A percentile compares a stretch with the other conserved stretches of the same genome.
Conservation (phyloP, 2,797 vertebrate genomes). For the Carapus acus region DNA sequence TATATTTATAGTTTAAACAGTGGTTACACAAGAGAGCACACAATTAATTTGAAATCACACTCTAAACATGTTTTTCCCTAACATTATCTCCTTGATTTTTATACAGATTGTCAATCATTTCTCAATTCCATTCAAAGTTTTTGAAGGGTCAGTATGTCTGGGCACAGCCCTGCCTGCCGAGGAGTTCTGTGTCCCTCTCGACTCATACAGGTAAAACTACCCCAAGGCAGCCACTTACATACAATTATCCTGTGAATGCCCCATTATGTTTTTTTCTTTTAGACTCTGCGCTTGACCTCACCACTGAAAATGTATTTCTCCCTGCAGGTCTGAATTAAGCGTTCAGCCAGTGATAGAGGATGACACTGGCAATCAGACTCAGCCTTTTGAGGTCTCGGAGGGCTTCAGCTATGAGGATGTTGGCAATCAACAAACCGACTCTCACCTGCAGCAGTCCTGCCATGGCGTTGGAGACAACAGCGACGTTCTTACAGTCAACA, state of each 20-base stretch:
- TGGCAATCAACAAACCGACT: conserved; percentile 67
- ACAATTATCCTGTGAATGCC: no score
- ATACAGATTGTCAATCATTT: conserved; percentile 92
- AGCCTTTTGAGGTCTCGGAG: conserved; percentile 74
- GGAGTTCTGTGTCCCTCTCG: conserved; percentile 90
- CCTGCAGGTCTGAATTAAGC: conserved; percentile 78
- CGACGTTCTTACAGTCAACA: conserved; percentile 80
- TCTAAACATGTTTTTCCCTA: no score
- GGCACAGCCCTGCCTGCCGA: conserved; percentile 80
- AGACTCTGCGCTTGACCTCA: no score
- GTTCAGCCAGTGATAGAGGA: conserved; percentile 77
- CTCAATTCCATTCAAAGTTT: conserved; percentile 83
- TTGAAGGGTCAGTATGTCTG: conserved; percentile 79
- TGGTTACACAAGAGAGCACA: no score
- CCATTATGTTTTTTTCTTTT: no score
- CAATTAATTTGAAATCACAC: neutral
- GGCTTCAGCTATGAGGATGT: conserved; percentile 86
- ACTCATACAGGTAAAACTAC: conserved; percentile 83
- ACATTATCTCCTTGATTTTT: conserved; percentile 12
- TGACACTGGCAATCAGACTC: conserved; percentile 32
- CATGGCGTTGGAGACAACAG: conserved; percentile 52
- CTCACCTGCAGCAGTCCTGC: conserved; percentile 78
- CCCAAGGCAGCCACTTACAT: no score
- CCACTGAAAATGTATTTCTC: conserved; percentile 2
- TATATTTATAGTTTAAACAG: no score